These are phyloP conservation scores for Sinella curviseta DNA, from an alignment of 1,140 invertebrate species.

Conservation along the genomic window DNA sequence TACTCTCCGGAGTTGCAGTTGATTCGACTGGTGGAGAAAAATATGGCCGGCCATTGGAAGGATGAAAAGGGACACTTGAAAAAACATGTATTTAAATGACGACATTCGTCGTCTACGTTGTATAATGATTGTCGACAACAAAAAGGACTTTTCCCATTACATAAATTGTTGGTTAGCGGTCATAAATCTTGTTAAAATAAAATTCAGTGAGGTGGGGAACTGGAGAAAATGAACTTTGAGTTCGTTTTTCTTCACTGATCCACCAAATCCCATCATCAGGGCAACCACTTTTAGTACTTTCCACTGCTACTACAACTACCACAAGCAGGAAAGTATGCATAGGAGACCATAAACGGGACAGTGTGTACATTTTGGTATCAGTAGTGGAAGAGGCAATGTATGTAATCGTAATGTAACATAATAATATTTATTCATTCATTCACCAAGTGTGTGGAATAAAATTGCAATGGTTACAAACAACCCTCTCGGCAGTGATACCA, in stretches of 20 bases:
- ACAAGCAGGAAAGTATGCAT: too few species aligned
- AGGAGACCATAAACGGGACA: too few species aligned
- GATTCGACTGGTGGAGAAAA: too few species aligned
- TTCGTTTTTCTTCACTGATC: neutral
- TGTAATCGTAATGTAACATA: too few species aligned
- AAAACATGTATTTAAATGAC: neutral
- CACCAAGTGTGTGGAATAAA: neutral
- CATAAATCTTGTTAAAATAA: constrained; percentile 9
- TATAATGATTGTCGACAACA: neutral
- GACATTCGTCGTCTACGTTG: neutral
- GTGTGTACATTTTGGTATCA: too few species aligned
- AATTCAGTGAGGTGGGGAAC: neutral
- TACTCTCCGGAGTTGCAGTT: too few species aligned
- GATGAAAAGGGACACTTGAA: neutral
- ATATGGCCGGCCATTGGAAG: neutral
- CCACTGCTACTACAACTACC: neutral
- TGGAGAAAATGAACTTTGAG: neutral
- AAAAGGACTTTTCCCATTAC: constrained; percentile 15
- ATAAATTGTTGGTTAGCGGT: constrained; percentile 8
- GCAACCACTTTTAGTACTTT: neutral
- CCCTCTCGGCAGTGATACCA: neutral
- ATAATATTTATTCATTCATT: too few species aligned
- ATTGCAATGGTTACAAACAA: constrained; percentile 5
- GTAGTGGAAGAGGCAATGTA: neutral
- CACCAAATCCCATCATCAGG: neutral